phyloP scores from a whole-genome alignment of 2,888 invertebrate species.

The Spisula solida region DNA sequence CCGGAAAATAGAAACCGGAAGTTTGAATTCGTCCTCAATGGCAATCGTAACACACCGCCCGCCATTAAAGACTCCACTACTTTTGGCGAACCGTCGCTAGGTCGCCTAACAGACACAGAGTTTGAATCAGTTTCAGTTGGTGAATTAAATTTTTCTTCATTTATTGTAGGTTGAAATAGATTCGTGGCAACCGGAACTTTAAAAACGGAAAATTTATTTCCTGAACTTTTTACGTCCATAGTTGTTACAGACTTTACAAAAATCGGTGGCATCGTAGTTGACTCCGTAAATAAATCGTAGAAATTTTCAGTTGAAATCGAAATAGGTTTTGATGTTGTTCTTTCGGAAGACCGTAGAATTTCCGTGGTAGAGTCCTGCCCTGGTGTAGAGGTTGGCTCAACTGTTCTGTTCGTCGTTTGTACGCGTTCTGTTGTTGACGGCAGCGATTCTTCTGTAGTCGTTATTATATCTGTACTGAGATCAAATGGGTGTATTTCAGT shows the following conservation, averaged over 20 bases:
- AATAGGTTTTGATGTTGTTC: neutral
- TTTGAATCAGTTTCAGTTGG: neutral
- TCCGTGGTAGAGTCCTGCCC: neutral
- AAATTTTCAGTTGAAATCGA: neutral
- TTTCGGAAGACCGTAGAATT: neutral
- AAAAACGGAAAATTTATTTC: neutral
- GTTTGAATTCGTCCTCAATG: slow-evolving; percentile 62
- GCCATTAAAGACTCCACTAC: slow-evolving; percentile 60
- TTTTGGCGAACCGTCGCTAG: slow-evolving; percentile 18
- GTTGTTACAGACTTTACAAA: neutral
- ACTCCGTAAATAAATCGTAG: neutral
- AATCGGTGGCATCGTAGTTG: neutral
- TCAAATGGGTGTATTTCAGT: neutral
- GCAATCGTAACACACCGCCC: slow-evolving; percentile 54
- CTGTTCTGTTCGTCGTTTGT: neutral
- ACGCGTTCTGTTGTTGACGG: neutral
- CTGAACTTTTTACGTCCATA: neutral
- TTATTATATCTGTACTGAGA: neutral
- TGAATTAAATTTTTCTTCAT: neutral
- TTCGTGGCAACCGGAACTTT: slow-evolving; percentile 20
- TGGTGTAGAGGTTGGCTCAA: neutral
- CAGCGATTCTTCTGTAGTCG: neutral
- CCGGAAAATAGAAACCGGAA: slow-evolving; percentile 60
- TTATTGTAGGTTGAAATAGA: slow-evolving; percentile 32
- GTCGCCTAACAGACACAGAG: neutral